These are phyloP conservation scores for Parochlus steinenii DNA, from an alignment of 2,888 invertebrate species.

Conservation along the genomic window DNA sequence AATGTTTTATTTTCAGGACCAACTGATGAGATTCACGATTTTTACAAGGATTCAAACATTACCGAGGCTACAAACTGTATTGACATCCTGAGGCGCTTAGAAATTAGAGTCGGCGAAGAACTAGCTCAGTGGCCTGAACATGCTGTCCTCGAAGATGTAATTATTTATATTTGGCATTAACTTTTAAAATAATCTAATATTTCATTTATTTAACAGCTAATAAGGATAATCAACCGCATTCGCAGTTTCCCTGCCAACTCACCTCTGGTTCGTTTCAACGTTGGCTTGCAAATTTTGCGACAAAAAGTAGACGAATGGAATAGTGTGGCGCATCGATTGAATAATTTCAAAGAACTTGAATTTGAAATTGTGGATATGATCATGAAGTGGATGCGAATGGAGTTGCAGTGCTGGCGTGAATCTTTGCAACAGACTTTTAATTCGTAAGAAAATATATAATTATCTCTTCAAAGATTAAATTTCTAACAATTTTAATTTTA, in stretches of 20 bases:
- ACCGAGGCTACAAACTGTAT: constrained; percentile 57
- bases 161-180: constrained; percentile 14
- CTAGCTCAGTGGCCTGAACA: constrained; percentile 77
- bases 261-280: constrained; percentile 73
- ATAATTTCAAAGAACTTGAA: constrained; percentile 62
- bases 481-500: constrained; percentile 21
- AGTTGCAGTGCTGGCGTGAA: constrained; percentile 76
- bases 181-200: neutral
- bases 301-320: constrained; percentile 84
- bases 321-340: constrained; percentile 70
- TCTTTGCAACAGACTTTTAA: constrained; percentile 52
- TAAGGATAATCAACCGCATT: constrained; percentile 45
- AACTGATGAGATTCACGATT: constrained; percentile 36
- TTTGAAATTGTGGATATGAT: constrained; percentile 61
- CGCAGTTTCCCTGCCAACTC: constrained; percentile 57
- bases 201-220: constrained; percentile 35
- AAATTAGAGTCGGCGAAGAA: constrained; percentile 40
- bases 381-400: constrained; percentile 79
- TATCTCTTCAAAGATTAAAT: neutral
- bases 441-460: constrained; percentile 35
- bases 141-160: constrained; percentile 65
- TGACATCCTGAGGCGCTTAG: constrained; percentile 49
- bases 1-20: too few species aligned
- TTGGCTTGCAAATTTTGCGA: constrained; percentile 77
- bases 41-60: constrained; percentile 72